Base-by-base conservation (phyloP, 2,888 invertebrate species). In the Sesamia inferens region DNA sequence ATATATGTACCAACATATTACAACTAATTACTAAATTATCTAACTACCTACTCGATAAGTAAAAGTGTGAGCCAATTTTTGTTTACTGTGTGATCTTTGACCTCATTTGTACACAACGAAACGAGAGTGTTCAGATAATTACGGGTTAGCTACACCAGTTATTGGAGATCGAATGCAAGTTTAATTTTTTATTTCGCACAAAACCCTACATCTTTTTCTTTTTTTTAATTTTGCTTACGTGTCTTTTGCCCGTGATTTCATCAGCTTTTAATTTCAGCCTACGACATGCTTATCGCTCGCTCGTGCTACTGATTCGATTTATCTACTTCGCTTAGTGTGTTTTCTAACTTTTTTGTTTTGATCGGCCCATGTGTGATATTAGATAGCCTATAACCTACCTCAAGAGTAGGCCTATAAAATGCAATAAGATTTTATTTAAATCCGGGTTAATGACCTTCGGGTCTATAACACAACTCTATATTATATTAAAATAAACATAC, bases 21-120 rank as follows among this genome's bases (percentile, higher is more conserved):
- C 7, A 67, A 44, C 14, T 59, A 57, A 70, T 70, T 81, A 64
- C 62, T 57, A 73, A 65, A 78, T 76, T 22, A 67, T 68, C 16
- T 61, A 62, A 66, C 11, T 44, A 22, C 3, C 11, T 44, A 22
- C 3, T 14, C 22, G 78, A 74, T 78, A 78, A 74, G 65, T 78
- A 62, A 61, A 69, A 67, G 42, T 42, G 22, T 80, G 74, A 68
- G 71, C 71, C 66, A 77, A 86, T 72, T 55, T 73, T 39, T 71
- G 71, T 63, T 78, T 79, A 84, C 76, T 65, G 54, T n/a, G 19
- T 42, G 71, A 80, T 71, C 83, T 79, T 81, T 86, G 77, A 64
- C 73, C 74, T 70, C 51, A 55, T 67, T 68, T 59, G 61, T 54
- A 22, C 22, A 61, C 31, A 54, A 72, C 55, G 57, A 69, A 67